Conservation (phyloP, 1,140 invertebrate species). For the Drosophila punjabiensis region DNA sequence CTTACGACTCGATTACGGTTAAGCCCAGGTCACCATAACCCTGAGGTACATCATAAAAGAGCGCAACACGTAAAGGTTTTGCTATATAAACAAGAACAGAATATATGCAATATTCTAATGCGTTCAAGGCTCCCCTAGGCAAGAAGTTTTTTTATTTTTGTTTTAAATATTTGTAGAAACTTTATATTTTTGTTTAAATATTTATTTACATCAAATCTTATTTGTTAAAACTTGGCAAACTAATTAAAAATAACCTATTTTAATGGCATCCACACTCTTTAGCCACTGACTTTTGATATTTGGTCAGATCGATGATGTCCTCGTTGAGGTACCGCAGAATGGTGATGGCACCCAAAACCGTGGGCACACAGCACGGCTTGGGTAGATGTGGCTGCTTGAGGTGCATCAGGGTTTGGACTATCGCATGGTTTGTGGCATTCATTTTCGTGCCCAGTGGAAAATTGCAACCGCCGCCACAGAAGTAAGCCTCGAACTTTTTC, state of each 20-base stretch:
- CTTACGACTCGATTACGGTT: conserved; percentile 46
- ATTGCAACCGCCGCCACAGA: conserved; percentile 81
- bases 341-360: conserved; percentile 74
- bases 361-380: conserved; percentile 82
- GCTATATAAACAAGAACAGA: conserved; percentile 14
- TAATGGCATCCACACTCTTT: conserved; percentile 81
- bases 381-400: conserved; percentile 78
- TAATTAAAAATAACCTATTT: neutral
- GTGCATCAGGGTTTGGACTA: conserved; percentile 83
- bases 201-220: conserved; percentile 15
- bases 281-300: conserved; percentile 79
- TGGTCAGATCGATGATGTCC: conserved; percentile 80
- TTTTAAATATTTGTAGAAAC: neutral
- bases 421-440: conserved; percentile 85
- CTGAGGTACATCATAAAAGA: conserved; percentile 26
- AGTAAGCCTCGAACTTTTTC: conserved; percentile 83
- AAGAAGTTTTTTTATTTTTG: too few relatives aligned
- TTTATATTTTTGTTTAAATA: neutral
- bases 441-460: conserved; percentile 81
- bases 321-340: conserved; percentile 77
- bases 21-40: conserved; percentile 15
- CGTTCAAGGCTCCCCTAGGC: neutral
- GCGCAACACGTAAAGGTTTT: conserved; percentile 22
- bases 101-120: conserved; percentile 9
- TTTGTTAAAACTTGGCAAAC: neutral